Evolutionary conservation across 2,113 vertebrate species (phyloP).

Genomic region (Hemichromis elongatus): DNA sequence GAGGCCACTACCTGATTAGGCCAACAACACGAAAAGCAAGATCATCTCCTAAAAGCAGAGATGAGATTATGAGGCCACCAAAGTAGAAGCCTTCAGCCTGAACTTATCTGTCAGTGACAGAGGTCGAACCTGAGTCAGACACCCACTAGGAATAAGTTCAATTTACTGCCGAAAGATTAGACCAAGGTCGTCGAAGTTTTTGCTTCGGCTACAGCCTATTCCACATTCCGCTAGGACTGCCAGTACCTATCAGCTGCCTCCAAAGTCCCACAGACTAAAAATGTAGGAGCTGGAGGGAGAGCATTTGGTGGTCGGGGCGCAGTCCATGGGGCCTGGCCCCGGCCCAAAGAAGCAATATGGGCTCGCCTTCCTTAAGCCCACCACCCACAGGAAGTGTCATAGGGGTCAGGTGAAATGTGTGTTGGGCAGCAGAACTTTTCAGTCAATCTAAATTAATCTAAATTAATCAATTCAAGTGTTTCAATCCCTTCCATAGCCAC

Average conservation of each 20-base stretch:
- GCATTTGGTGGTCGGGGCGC: not conserved
- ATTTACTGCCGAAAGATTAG: not conserved
- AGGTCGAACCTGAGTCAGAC: not conserved
- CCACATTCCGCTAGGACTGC: not conserved
- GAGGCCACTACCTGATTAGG: not conserved
- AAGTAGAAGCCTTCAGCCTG: not conserved
- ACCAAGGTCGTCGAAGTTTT: not conserved
- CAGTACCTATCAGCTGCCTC: not conserved
- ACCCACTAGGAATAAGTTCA: not conserved
- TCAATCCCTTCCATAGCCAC: not conserved
- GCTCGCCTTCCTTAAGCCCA: not conserved
- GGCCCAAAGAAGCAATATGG: not conserved
- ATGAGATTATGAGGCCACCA: not conserved
- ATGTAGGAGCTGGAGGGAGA: not conserved
- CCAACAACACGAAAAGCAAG: not conserved
- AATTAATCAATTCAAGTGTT: not conserved
- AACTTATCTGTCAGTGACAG: not conserved
- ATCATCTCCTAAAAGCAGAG: not conserved
- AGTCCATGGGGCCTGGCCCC: not conserved
- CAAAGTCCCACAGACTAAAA: not conserved
- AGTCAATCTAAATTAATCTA: not conserved
- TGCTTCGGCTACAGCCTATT: not conserved
- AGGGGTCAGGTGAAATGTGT: not conserved
- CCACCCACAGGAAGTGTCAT: not conserved
- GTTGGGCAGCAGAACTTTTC: not conserved